Percentiles rank a stretch among this genome's conserved stretches.
phyloP scores from a whole-genome alignment of 2,113 vertebrate genomes.

The Guaruba guarouba region DNA sequence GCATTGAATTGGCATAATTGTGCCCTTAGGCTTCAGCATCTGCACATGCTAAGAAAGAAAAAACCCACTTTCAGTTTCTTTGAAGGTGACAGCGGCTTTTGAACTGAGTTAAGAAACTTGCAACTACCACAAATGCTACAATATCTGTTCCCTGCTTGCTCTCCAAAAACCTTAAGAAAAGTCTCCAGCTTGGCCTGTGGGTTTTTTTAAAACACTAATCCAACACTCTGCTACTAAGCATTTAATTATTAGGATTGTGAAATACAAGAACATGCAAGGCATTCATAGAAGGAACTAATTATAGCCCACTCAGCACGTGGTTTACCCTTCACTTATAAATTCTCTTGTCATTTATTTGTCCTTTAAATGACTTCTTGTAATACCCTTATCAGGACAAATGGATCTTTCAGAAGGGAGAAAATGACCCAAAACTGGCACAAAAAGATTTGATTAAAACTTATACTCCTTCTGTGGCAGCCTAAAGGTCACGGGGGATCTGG shows the following conservation, averaged over 20 bases:
- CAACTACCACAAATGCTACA: accelerated
- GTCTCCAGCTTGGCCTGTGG: not conserved
- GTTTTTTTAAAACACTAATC: not conserved
- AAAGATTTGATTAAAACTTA: slow-evolving; percentile 44
- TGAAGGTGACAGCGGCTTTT: slow-evolving; percentile 15
- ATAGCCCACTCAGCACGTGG: not conserved
- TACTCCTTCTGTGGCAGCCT: not conserved
- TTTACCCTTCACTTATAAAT: not conserved
- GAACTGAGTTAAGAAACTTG: not conserved
- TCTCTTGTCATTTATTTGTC: slow-evolving; percentile 5
- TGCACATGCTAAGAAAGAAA: not conserved
- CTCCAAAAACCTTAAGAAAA: not conserved
- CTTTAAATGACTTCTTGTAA: slow-evolving; percentile 7
- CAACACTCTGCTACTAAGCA: not conserved
- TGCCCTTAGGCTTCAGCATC: slow-evolving; percentile 25
- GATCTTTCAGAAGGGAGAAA: not conserved
- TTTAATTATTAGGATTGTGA: slow-evolving; percentile 46
- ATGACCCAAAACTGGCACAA: not conserved
- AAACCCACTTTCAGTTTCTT: slow-evolving; percentile 14
- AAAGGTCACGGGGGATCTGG: not conserved
- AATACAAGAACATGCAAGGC: not conserved
- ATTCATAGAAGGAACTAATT: slow-evolving; percentile 3
- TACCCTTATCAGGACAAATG: slow-evolving; percentile 18
- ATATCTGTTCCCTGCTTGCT: not conserved
- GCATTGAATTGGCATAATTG: not conserved